Evolutionary conservation across 2,113 vertebrate genomes (phyloP), one percentile per base, ranked within the genome.

Genomic region (Shinisaurus crocodilurus): DNA sequence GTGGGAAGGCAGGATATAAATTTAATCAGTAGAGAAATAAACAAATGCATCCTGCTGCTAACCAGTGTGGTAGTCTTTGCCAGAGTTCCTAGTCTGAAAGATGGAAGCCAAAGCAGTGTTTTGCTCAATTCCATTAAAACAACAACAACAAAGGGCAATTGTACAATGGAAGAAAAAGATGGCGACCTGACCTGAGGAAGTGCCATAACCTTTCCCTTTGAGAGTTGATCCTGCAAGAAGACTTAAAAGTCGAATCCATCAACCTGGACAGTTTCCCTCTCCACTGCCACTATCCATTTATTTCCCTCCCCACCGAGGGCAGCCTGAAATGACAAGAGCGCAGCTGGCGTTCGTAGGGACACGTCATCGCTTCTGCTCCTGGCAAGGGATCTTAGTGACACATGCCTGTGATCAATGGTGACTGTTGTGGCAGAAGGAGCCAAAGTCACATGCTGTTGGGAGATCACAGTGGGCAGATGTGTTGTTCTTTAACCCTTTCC

Each of bases 21-120:
- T 63, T 18, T 63, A 23, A 23, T 63, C 10, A 18, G 20, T 63
- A 23, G 16, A 23, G 60, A 63, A 23, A 5, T 32, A 72, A 25
- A 79, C 43, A 79, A 43, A 43, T 20, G 18, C 7, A 15, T 18
- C 1, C 27, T 37, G 37, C 72, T 0, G 7, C 25, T 70, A 37
- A 23, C n/a, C 2, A 3, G 5, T 20, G 8, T 5, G 25, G 45
- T 27, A 45, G 6, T 8, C 0, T 0, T 20, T 89, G 20, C 37
- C 20, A n/a, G 37, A 34, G 69, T 48, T 54, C 0, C 70, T 40
- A 77, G 18, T 48, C 76, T 43, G 72, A 85, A 32, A 0, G 3
- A 25, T 65, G 89, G 76, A 70, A 90, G 63, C 82, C 45, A 88
- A 9, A 63, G 74, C 5, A 23, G 29, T 48, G 82, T 85, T 43